Conservation (phyloP, 2,113 vertebrate species). For the Herpetotheres cachinnans region DNA sequence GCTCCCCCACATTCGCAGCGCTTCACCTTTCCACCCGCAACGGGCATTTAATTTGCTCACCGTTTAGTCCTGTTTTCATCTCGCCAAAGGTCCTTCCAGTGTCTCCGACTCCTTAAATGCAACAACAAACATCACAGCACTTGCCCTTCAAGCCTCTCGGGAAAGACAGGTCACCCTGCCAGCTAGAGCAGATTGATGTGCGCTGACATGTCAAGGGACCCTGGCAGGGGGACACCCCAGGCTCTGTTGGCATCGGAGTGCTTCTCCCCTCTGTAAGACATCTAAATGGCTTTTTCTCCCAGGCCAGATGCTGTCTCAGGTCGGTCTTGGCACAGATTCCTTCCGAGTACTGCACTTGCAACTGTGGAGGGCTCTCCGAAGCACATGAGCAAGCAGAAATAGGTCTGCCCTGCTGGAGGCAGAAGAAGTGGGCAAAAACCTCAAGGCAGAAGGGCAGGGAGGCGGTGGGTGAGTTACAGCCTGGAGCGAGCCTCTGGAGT, state of each 20-base stretch:
- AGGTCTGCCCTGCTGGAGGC: background rate
- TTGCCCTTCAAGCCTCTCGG: background rate
- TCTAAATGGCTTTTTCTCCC: background rate
- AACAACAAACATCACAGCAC: background rate
- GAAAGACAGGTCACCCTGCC: background rate
- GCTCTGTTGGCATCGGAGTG: accelerated
- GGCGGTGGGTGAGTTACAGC: background rate
- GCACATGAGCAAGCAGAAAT: background rate
- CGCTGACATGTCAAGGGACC: background rate
- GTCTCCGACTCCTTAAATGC: background rate
- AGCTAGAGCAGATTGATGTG: background rate
- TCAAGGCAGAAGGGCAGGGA: background rate
- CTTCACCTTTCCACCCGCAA: background rate
- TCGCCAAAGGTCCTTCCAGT: background rate
- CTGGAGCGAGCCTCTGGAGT: background rate
- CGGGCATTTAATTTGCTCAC: background rate
- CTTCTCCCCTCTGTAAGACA: background rate
- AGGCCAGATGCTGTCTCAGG: background rate
- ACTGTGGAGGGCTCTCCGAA: background rate
- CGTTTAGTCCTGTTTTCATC: background rate
- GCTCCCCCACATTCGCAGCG: background rate
- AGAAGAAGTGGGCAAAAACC: background rate
- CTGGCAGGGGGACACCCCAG: background rate
- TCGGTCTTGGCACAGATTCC: background rate
- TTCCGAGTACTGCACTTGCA: background rate